Evolutionary conservation across 2,888 invertebrate genomes (phyloP), one percentile per base, ranked within the genome.

Genomic region (Tetragnatha montana): DNA sequence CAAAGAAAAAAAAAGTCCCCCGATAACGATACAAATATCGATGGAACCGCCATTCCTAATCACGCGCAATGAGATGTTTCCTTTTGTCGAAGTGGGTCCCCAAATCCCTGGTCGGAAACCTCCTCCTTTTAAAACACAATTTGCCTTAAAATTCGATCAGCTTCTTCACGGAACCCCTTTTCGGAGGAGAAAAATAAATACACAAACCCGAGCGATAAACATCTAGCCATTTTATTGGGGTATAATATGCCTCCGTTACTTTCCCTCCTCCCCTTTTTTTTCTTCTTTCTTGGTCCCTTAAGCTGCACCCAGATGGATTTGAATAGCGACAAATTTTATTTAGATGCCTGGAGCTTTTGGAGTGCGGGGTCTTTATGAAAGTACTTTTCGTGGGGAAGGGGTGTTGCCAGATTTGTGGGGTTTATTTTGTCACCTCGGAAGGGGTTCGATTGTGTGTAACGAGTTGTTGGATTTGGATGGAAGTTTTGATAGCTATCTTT

Each of bases 111-210:
- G 68, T 71, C 81, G 68, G 49, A 69, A 70, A 35, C 80, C 68
- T 85, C 85, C 85, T 35, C 51, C 89, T 85, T 81, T 89, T 89
- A 89, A 89, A 85, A 89, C 89, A 89, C 89, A 89, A 89, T 89
- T 89, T 89, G 85, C 85, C 84, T 89, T 81, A 85, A 89, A 89
- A 89, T 85, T 89, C 89, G 89, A 89, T 89, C 88, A 89, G 73
- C 69, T 85, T 70, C 19, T 47, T 80, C 51, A 60, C 73, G 17
- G 71, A 47, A 69, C 49, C 49, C 70, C 21, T 73, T 73, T 81
- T 19, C 17, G 78, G 70, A 71, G 82, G 76, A 85, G 76, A 81
- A 85, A 81, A 89, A 85, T 89, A 89, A 89, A 89, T 89, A 85
- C 81, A 88, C 81, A 88, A 78, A 88, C 21, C 76, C 22, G 17